Percentiles rank a stretch among this genome's conserved stretches.
These are phyloP conservation scores for Melieria crassipennis DNA, from an alignment of 2,888 invertebrate genomes.

Conservation along the genomic window DNA sequence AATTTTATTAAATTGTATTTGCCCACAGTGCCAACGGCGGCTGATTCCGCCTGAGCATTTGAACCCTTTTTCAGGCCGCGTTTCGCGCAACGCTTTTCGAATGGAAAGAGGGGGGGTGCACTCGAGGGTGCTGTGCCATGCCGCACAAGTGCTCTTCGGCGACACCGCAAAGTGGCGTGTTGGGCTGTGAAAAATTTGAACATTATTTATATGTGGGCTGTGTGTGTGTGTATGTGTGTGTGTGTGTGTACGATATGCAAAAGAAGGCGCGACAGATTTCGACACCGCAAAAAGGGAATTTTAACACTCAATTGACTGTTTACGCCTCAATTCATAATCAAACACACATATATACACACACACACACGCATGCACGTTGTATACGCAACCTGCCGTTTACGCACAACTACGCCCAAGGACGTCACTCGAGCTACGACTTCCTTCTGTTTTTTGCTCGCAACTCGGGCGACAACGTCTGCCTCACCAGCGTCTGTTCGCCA, in stretches of 20 bases:
- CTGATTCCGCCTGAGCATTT: constrained; percentile 22
- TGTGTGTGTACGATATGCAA: background rate
- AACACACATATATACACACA: constrained; percentile 33
- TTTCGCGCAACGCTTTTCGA: background rate
- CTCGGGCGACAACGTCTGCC: too few species aligned
- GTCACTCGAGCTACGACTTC: background rate
- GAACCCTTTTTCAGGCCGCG: constrained; percentile 19
- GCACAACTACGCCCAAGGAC: too few species aligned
- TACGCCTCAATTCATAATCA: constrained; percentile 52
- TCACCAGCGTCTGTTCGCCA: too few species aligned
- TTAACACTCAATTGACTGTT: constrained; percentile 62
- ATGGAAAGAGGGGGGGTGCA: background rate
- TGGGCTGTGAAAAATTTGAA: too few species aligned
- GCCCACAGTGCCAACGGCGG: constrained; percentile 31
- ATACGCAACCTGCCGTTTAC: too few species aligned
- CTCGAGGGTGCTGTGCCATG: background rate
- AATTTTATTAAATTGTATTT: constrained; percentile 53
- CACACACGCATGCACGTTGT: constrained; percentile 20
- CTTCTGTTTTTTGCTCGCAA: background rate
- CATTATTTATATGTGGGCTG: too few species aligned
- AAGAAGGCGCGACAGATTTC: constrained; percentile 1
- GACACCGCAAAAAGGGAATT: constrained; percentile 35
- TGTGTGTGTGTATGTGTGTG: background rate
- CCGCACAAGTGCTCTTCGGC: constrained; percentile 44
- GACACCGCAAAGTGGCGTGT: constrained; percentile 44